A percentile compares a stretch with the other conserved stretches of the same genome.
Evolutionary conservation across 1,140 invertebrate genomes (phyloP).

Genomic region (Calosoma granatense): DNA sequence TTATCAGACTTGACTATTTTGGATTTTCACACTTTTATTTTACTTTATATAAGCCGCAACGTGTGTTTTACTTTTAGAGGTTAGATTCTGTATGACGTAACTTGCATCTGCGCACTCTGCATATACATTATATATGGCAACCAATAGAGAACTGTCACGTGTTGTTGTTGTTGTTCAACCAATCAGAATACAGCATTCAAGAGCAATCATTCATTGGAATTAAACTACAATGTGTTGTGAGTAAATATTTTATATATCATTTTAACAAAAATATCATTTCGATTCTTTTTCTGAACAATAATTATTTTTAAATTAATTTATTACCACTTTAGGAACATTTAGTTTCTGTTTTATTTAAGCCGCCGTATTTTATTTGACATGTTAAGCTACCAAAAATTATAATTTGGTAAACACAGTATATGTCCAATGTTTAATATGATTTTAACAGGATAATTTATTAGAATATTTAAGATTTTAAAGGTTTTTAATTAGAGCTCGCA

Average conservation of each 20-base stretch:
- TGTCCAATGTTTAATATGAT: too few relatives aligned
- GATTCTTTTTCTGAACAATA: too few relatives aligned
- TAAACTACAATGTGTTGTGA: too few relatives aligned
- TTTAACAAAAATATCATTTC: background rate
- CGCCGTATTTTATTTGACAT: background rate
- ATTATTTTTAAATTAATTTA: background rate
- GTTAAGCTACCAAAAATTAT: background rate
- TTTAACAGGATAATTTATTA: too few relatives aligned
- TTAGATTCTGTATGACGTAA: background rate
- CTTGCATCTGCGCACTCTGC: too few relatives aligned
- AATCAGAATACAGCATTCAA: background rate
- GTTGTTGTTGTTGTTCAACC: background rate
- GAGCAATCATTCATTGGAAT: too few relatives aligned
- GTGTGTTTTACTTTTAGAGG: background rate
- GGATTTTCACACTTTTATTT: background rate
- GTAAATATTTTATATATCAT: background rate
- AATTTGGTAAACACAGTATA: background rate
- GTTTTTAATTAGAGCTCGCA: too few relatives aligned
- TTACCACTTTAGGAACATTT: background rate
- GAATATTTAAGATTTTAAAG: background rate
- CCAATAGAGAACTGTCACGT: background rate
- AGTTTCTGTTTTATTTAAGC: background rate
- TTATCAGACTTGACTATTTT: background rate
- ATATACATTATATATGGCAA: constrained; percentile 4
- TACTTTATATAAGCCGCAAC: background rate